These are phyloP conservation scores for Microcebus griseorufus DNA, from an alignment of 2,113 vertebrate species.

Conservation along the genomic window DNA sequence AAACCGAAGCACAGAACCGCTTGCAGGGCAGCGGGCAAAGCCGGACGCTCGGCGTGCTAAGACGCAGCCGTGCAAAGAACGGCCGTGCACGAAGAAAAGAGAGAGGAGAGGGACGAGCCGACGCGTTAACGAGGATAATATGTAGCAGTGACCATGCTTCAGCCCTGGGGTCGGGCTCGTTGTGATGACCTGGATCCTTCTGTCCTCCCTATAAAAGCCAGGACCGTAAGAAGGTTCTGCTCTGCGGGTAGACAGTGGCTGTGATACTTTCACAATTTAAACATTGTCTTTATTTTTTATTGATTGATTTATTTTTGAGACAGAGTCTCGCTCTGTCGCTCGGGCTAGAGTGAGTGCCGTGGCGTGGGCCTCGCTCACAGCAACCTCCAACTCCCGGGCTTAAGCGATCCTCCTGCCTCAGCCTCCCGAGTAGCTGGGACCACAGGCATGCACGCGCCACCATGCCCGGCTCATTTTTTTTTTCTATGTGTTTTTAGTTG, in stretches of 20 bases:
- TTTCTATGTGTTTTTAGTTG: no score
- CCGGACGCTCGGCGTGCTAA: neutral
- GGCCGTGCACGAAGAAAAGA: neutral
- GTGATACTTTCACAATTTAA: neutral
- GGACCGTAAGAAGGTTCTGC: neutral
- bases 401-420: no score
- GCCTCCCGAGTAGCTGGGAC: no score
- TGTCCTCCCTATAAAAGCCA: neutral
- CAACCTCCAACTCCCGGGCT: no score
- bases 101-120: neutral
- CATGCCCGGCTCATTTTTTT: no score
- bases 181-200: neutral
- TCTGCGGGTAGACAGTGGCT: neutral
- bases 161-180: neutral
- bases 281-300: neutral
- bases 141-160: neutral
- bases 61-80: neutral
- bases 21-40: neutral
- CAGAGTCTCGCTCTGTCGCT: no score
- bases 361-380: no score
- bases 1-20: constrained; percentile 9
- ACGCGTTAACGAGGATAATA: neutral
- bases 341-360: no score
- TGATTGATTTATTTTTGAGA: no score
- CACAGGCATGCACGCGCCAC: no score